Evolutionary conservation across 2,797 vertebrate genomes (phyloP), one percentile per base, ranked within the genome.

Genomic region (Alfaro cultratus): DNA sequence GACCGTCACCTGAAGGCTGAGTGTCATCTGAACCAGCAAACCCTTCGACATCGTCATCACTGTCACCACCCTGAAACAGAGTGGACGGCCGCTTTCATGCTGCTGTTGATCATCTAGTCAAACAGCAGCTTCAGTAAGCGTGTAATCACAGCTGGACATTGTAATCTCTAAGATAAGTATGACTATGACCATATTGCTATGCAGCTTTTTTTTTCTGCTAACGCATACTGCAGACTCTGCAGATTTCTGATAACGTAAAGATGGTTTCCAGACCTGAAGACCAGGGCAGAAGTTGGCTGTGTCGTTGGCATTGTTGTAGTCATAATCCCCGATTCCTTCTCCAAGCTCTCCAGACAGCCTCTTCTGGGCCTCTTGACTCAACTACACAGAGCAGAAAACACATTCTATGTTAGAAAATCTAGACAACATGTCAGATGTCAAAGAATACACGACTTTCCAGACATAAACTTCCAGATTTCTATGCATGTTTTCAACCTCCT

Each of bases 221-320:
- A 72, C 4, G 23, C 11, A 0, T 39, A 21, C 16, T 39, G 34
- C 62, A 39, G 36, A 23, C 7, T 36, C 34, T 39, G 62, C 34
- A 39, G 62, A 39, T 39, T 23, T 39, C 34, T 23, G 64, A 18
- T 11, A 15, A 41, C 0, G 1, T 36, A 31, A 71, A 15, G 8
- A 11, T 5, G 4, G 1, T 18, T 75, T 39, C 73, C 87, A 86
- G 67, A 98, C 98, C 97, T 97, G 92, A n/a, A 96, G 83, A 0
- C 95, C 96, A 1, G 98, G 98, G 85, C 98, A 99, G 94, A 98
- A 99, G 94, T 98, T 97, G 83, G 96, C 94, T 0, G 96, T 98
- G 83, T 99, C 98, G 0, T 97, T 97, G 83, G 97, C 96, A 67
- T 99, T 99, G 92, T 97, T 93, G 89, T 99, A 99, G 90, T 99